Evolutionary conservation across 2,888 invertebrate species (phyloP).

Genomic region (Stegophylla sp.): DNA sequence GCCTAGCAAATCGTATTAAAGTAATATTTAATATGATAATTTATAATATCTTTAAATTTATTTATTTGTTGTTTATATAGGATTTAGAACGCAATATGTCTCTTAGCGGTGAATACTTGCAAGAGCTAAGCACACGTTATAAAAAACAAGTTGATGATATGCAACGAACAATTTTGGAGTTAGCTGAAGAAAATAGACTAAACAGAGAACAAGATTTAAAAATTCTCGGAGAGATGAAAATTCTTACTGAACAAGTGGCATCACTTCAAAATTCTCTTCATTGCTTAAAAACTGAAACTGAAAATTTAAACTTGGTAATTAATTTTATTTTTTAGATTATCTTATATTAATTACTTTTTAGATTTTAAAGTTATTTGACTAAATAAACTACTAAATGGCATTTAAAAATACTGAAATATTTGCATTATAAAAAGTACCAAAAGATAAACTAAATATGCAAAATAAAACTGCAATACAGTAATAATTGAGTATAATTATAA

Average conservation of each 20-base stretch:
- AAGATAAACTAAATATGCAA: too few relatives aligned
- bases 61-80: slow-evolving; percentile 67
- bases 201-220: slow-evolving; percentile 78
- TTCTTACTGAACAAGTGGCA: slow-evolving; percentile 72
- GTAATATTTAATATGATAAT: slow-evolving; percentile 66
- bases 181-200: slow-evolving; percentile 74
- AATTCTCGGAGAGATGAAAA: slow-evolving; percentile 79
- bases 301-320: slow-evolving; percentile 52
- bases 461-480: too few relatives aligned
- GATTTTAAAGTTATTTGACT: too few relatives aligned
- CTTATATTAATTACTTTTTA: not conserved
- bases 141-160: slow-evolving; percentile 96
- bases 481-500: too few relatives aligned
- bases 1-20: slow-evolving; percentile 94
- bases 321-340: not conserved
- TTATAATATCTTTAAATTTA: not conserved
- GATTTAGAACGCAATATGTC: slow-evolving; percentile 96
- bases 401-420: too few relatives aligned
- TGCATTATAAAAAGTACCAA: too few relatives aligned
- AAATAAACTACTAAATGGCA: too few relatives aligned
- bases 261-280: slow-evolving; percentile 65
- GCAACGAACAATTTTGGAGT: slow-evolving; percentile 83
- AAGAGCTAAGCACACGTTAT: slow-evolving; percentile 92
- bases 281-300: slow-evolving; percentile 45
- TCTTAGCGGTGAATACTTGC: slow-evolving; percentile 92